These are phyloP conservation scores for Ectemnius cavifrons DNA, from an alignment of 2,888 invertebrate species.

Conservation along the genomic window DNA sequence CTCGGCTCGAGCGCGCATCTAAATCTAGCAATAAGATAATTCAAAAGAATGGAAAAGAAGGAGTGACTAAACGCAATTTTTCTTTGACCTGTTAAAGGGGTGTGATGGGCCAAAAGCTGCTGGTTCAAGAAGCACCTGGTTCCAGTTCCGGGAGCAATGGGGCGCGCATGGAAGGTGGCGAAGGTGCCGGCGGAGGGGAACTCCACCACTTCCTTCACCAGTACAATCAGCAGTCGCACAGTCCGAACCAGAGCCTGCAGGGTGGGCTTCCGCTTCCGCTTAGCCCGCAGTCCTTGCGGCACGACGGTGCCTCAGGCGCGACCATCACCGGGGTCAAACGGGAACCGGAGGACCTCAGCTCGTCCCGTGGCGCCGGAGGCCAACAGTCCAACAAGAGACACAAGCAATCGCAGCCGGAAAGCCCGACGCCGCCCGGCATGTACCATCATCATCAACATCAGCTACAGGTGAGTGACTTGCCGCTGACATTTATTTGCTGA, in stretches of 20 bases:
- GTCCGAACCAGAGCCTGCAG: slow-evolving; percentile 79
- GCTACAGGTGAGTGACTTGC: slow-evolving; percentile 73
- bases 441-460: slow-evolving; percentile 77
- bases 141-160: slow-evolving; percentile 61
- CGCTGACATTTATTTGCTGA: background rate
- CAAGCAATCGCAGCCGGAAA: slow-evolving; percentile 73
- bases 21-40: background rate
- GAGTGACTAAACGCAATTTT: slow-evolving; percentile 41
- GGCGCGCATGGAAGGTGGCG: slow-evolving; percentile 74
- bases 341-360: slow-evolving; percentile 90
- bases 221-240: slow-evolving; percentile 76
- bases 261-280: slow-evolving; percentile 74
- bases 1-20: no score
- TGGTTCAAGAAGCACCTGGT: slow-evolving; percentile 75
- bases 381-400: slow-evolving; percentile 73
- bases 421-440: slow-evolving; percentile 76
- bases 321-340: slow-evolving; percentile 82
- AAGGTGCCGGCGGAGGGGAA: slow-evolving; percentile 79
- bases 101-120: slow-evolving; percentile 77
- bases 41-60: background rate
- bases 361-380: slow-evolving; percentile 67
- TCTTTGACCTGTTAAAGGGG: slow-evolving; percentile 70
- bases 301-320: slow-evolving; percentile 69
- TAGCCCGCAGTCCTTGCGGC: slow-evolving; percentile 74
- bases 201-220: slow-evolving; percentile 77